phyloP scores from a whole-genome alignment of 2,888 invertebrate genomes.

The Oligia fasciuncula region DNA sequence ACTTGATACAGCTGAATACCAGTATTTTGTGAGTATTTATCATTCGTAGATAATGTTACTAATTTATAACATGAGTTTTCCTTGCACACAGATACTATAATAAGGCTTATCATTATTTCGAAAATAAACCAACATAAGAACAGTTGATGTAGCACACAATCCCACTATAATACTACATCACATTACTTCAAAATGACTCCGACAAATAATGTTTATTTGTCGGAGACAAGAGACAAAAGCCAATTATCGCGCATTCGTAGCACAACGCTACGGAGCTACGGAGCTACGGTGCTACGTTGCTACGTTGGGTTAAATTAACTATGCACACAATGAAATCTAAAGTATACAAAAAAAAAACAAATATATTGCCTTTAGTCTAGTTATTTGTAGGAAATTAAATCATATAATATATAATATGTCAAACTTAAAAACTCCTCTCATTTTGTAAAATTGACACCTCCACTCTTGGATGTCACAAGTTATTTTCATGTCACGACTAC shows the following conservation, averaged over 20 bases:
- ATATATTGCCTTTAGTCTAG: constrained; percentile 9
- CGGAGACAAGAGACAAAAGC: constrained; percentile 65
- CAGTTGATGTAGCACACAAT: neutral
- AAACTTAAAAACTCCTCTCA: neutral
- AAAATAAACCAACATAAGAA: neutral
- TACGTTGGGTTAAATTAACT: constrained; percentile 32
- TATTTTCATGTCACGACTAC: neutral
- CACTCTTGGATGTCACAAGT: neutral
- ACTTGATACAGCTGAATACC: too few relatives aligned
- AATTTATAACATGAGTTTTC: neutral
- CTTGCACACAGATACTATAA: neutral
- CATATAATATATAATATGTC: neutral
- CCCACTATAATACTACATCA: neutral
- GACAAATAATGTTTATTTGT: too few relatives aligned
- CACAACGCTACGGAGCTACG: constrained; percentile 38
- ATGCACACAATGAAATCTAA: constrained; percentile 32
- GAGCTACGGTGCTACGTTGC: constrained; percentile 35
- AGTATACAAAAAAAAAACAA: constrained; percentile 2
- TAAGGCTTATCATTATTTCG: neutral
- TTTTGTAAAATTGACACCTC: constrained; percentile 2
- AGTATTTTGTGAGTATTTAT: too few relatives aligned
- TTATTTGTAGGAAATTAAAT: neutral
- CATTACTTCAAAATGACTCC: constrained; percentile 22
- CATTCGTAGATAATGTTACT: neutral
- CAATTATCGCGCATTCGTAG: constrained; percentile 65